Conservation (phyloP, 2,797 vertebrate species). For the Adelosebastes latens region DNA sequence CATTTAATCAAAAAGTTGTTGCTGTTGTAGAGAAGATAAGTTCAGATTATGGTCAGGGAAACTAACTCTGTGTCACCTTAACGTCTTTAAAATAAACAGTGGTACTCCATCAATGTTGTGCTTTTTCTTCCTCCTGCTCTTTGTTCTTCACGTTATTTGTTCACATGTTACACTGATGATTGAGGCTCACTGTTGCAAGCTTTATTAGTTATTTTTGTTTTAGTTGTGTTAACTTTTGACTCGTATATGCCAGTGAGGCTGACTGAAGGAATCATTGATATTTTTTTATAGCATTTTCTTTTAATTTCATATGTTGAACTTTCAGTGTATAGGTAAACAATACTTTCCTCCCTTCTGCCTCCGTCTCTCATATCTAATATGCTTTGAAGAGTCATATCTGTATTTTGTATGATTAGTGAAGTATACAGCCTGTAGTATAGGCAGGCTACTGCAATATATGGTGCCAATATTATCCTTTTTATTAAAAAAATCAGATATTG, state of each 20-base stretch:
- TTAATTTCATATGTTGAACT: not conserved
- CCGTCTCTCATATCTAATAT: conserved; percentile 1
- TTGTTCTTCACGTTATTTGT: not conserved
- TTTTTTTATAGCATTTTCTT: not conserved
- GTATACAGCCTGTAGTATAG: not conserved
- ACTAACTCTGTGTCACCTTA: conserved; percentile 6
- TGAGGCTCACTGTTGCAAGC: not conserved
- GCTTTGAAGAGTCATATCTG: not conserved
- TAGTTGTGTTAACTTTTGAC: not conserved
- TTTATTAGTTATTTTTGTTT: not conserved
- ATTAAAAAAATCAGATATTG: conserved; percentile 17
- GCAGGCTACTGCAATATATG: not conserved
- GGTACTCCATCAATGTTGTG: not conserved
- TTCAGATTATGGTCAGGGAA: conserved; percentile 31
- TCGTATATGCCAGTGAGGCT: not conserved
- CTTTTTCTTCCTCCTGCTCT: not conserved
- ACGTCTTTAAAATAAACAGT: not conserved
- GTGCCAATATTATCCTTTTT: conserved; percentile 6
- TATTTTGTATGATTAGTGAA: not conserved
- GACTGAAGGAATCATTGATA: not conserved
- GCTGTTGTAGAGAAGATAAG: not conserved
- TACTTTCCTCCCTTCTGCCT: not conserved
- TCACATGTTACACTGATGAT: not conserved
- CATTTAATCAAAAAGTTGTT: conserved; percentile 22
- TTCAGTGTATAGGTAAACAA: not conserved